A percentile compares a stretch with the other conserved stretches of the same genome.
phyloP scores from a whole-genome alignment of 2,797 vertebrate genomes.

The Peromyscus melanophrys region DNA sequence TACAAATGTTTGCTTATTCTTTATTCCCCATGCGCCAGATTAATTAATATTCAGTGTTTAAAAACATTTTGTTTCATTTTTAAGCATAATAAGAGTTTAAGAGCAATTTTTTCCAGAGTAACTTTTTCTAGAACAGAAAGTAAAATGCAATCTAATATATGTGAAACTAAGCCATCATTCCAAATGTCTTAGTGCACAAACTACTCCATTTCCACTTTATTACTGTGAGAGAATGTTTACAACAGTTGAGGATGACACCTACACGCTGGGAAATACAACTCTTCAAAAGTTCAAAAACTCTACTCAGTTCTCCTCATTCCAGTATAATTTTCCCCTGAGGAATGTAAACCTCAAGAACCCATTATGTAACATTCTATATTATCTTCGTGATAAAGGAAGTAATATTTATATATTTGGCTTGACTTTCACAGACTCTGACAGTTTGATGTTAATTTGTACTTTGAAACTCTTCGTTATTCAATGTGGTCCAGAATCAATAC shows the following conservation, averaged over 20 bases:
- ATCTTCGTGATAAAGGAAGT: conserved; percentile 10
- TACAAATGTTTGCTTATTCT: too few species aligned
- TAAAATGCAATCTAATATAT: too few species aligned
- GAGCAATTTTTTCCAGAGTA: too few species aligned
- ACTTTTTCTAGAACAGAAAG: too few species aligned
- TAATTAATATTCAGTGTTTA: too few species aligned
- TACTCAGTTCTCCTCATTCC: background rate
- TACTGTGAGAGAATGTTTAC: background rate
- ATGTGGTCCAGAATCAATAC: background rate
- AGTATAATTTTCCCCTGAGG: background rate
- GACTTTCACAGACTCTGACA: background rate
- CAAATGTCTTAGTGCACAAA: background rate
- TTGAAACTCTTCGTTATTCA: background rate
- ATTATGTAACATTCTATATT: background rate
- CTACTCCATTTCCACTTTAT: background rate
- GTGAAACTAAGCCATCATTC: too few species aligned
- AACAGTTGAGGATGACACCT: background rate
- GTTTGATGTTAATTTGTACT: background rate
- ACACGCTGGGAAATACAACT: background rate
- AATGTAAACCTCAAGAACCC: background rate
- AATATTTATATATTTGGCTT: background rate
- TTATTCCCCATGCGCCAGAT: too few species aligned
- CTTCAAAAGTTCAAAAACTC: background rate
- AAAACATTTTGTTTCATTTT: too few species aligned
- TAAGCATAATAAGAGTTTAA: too few species aligned